phyloP scores from a whole-genome alignment of 2,113 vertebrate species.

The Emydocephalus ijimae region DNA sequence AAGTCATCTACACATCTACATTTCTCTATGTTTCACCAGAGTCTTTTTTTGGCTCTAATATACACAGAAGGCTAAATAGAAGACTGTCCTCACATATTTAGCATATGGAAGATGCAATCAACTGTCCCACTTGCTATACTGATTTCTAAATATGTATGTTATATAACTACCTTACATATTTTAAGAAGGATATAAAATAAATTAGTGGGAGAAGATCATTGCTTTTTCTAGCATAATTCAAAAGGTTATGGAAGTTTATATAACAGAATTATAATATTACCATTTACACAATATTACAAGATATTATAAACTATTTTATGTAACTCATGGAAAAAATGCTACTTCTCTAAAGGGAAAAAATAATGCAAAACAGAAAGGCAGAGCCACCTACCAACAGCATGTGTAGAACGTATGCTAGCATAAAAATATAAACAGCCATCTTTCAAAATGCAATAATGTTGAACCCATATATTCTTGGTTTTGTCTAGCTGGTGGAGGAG shows the following conservation, averaged over 20 bases:
- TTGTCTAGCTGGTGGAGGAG: slow-evolving; percentile 82
- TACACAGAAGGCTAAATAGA: neutral
- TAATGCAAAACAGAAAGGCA: neutral
- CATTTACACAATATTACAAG: neutral
- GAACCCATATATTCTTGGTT: slow-evolving; percentile 76
- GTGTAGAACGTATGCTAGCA: slow-evolving; percentile 80
- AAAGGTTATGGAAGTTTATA: neutral
- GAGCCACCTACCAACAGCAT: slow-evolving; percentile 74
- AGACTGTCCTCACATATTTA: neutral
- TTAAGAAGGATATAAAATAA: neutral
- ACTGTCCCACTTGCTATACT: neutral
- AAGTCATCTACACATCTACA: neutral
- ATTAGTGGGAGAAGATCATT: neutral
- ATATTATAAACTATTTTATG: neutral
- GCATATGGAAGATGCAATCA: neutral
- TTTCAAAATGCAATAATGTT: slow-evolving; percentile 87
- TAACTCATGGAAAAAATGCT: neutral
- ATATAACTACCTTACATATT: neutral
- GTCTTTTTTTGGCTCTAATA: neutral
- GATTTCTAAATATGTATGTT: neutral
- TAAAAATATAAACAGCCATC: slow-evolving; percentile 88
- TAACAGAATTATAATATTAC: neutral
- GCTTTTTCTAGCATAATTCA: neutral
- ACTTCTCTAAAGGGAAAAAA: neutral
- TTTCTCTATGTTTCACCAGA: neutral